These are phyloP conservation scores for Aplysina aerophoba DNA, from an alignment of 37 sponge, comb jelly and placozoan genomes.

Conservation along the genomic window DNA sequence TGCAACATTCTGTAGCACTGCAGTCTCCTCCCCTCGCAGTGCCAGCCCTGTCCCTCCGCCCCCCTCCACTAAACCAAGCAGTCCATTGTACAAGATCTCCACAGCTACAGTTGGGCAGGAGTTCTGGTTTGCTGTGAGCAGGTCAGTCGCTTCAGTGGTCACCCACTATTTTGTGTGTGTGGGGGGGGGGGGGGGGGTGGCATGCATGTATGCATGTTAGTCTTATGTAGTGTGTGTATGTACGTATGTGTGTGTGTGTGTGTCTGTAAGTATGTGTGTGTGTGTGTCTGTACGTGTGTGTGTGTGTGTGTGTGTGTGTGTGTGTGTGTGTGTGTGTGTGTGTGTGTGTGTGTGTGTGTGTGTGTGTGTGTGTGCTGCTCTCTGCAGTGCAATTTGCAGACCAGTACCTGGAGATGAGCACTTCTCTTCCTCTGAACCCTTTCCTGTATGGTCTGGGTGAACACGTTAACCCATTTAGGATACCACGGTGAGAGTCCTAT, in stretches of 20 bases:
- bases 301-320: constrained; percentile 50
- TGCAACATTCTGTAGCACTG: too few relatives aligned
- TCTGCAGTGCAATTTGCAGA: constrained; percentile 71
- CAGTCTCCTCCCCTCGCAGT: constrained; percentile 4
- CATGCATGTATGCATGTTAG: too few relatives aligned
- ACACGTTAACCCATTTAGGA: constrained; percentile 43
- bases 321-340: constrained; percentile 23
- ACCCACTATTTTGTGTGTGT: too few relatives aligned
- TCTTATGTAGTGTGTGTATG: too few relatives aligned
- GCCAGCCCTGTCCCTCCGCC: constrained; percentile 47
- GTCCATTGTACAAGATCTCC: constrained; percentile 47
- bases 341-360: not conserved
- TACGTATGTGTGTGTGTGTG: too few relatives aligned
- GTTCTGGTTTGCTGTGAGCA: constrained; percentile 75
- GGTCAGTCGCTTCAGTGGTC: constrained; percentile 45
- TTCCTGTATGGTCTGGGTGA: constrained; percentile 91
- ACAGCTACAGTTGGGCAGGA: constrained; percentile 57
- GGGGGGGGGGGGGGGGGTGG: too few relatives aligned
- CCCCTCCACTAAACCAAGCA: constrained; percentile 43
- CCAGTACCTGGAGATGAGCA: constrained; percentile 79
- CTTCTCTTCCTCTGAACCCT: constrained; percentile 58
- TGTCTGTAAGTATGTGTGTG: constrained; percentile 44
- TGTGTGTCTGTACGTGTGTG: constrained; percentile 48
- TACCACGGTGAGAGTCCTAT: not conserved
- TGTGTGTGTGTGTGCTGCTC: not conserved